Percentiles rank a stretch among this genome's conserved stretches.
Evolutionary conservation across 1,140 invertebrate species (phyloP).

Genomic region (Drosophila tristis): DNA sequence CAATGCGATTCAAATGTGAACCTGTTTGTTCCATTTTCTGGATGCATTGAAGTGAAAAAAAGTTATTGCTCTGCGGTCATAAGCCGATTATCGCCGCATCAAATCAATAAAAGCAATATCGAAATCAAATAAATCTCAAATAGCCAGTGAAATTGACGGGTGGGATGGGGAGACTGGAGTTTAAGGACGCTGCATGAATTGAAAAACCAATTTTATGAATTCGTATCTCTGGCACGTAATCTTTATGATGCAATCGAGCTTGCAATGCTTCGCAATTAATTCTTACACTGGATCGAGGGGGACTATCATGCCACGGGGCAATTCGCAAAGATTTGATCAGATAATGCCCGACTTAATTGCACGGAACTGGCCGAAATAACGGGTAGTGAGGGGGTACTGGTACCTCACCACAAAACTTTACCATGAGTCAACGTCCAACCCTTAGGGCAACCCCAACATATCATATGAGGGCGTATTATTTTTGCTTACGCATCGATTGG

Average conservation of each 20-base stretch:
- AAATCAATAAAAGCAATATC: constrained; percentile 64
- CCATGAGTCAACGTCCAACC: constrained; percentile 34
- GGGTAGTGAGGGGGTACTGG: constrained; percentile 23
- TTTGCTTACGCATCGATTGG: constrained; percentile 77
- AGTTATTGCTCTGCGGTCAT: constrained; percentile 19
- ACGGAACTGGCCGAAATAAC: constrained; percentile 60
- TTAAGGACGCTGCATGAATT: constrained; percentile 15
- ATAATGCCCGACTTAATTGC: constrained; percentile 64
- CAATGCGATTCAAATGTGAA: background rate
- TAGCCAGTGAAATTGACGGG: constrained; percentile 8
- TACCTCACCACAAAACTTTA: background rate
- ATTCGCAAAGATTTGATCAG: constrained; percentile 48
- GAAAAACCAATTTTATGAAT: constrained; percentile 73
- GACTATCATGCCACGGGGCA: constrained; percentile 35
- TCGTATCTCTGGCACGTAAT: constrained; percentile 60
- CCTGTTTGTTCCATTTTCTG: constrained; percentile 3
- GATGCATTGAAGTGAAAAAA: constrained; percentile 33
- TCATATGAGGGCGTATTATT: constrained; percentile 49
- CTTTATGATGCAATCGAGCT: constrained; percentile 74
- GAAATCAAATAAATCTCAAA: constrained; percentile 54
- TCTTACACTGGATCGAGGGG: constrained; percentile 2
- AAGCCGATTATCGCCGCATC: constrained; percentile 47
- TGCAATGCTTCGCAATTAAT: constrained; percentile 56
- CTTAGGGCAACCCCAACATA: constrained; percentile 27
- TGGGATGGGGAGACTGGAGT: too few relatives aligned